Base-by-base conservation (phyloP, 2,113 vertebrate species). In the Synchiropus splendidus region DNA sequence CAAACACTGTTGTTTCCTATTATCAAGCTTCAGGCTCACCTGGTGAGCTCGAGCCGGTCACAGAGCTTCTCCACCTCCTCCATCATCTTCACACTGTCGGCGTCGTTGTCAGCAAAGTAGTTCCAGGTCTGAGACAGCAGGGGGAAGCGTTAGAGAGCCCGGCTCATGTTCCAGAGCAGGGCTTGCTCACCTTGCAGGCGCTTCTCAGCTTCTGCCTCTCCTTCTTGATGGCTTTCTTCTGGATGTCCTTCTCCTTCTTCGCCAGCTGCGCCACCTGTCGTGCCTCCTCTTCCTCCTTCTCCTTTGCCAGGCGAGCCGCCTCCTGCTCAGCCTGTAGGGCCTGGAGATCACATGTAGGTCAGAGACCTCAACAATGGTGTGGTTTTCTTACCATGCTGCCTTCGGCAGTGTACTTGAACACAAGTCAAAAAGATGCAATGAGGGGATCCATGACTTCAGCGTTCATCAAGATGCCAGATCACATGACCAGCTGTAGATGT, bases 21-120 rank as follows among this genome's bases (percentile, higher is more conserved):
- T 13, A 27, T 27, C 4, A 27, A 27, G 21, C 21, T 27, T 8
- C 8, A 27, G 21, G 4, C 21, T 40, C 74, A 97, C 94, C 95
- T 96, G 14, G 85, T 62, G 9, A 99, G 78, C 72, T 99, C 92
- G 59, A 99, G 89, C 5, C 90, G 89, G 62, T 99, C 93, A 57
- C 95, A 99, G 35, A 99, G 88, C 66, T 99, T 99, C 84, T 99
- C 95, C 54, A 99, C 88, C 37, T 97, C 94, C 77, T 97, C 93
- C 94, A 99, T 93, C 94, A 98, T 99, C 77, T 91, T 95, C 66
- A 98, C 88, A 40, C 85, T 82, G 40, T 98, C 95, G 6, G 84
- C 77, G 66, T 98, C 92, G 54, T 74, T 87, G 45, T 96, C 91
- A 55, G 89, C 85, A 85, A 97, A 99, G 77, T 97, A 98, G 75